Evolutionary conservation across 2,888 invertebrate genomes (phyloP).

Genomic region (Pocota personata): DNA sequence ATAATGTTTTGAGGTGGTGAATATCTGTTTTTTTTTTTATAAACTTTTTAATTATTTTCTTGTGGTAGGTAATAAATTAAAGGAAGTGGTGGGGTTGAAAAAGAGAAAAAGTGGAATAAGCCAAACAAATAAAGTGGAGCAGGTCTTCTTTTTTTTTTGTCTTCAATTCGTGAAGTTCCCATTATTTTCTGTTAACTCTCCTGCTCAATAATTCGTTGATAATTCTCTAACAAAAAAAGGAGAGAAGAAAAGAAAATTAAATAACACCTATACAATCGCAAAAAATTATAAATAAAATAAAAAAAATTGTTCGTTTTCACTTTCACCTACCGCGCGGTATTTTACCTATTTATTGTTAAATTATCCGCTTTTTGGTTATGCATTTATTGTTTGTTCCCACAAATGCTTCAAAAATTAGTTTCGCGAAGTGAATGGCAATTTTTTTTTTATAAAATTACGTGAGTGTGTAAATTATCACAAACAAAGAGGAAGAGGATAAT

Average conservation of each 20-base stretch:
- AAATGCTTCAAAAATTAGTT: neutral
- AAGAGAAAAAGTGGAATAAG: neutral
- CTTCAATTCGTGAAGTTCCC: neutral
- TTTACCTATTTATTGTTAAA: slow-evolving; percentile 23
- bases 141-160: neutral
- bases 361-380: slow-evolving; percentile 22
- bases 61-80: neutral
- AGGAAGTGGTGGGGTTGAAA: no score
- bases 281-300: neutral
- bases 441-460: slow-evolving; percentile 1
- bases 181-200: neutral
- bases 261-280: neutral
- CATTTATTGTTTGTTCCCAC: slow-evolving; percentile 12
- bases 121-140: slow-evolving; percentile 1
- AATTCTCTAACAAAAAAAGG: neutral
- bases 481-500: slow-evolving; percentile 8
- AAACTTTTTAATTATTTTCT: neutral
- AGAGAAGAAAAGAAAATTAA: neutral
- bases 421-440: slow-evolving; percentile 7
- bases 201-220: neutral
- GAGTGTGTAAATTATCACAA: neutral
- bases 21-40: neutral
- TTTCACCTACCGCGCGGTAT: slow-evolving; percentile 61
- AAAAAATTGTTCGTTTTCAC: slow-evolving; percentile 31
- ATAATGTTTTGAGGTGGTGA: neutral